Base-by-base conservation (phyloP, 1,140 invertebrate species). In the Drosophila carrolli region DNA sequence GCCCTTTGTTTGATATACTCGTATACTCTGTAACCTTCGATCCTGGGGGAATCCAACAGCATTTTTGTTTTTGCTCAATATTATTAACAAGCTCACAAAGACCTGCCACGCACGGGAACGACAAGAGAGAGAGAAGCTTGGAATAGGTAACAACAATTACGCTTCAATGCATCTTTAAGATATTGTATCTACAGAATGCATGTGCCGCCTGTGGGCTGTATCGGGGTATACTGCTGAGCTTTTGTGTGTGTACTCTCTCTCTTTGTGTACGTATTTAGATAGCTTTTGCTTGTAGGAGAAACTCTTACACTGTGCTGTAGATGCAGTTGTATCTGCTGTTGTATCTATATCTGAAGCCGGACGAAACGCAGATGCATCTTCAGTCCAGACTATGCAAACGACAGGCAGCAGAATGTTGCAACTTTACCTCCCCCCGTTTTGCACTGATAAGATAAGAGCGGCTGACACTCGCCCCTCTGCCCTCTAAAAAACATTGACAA, bases 161-260 rank as follows among this genome's bases (percentile, higher is more conserved):
- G 79, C 83, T 89, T 88, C 56, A 88, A 82, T 88, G 84, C 84
- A 86, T 78, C 61, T 60, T 73, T 76, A 88, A 89, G 84, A 88
- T 88, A 83, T 80, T 75, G 78, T 86, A 86, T 79, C 75, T 86
- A 68, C 32, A 44, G 66, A 57, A 68, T 77, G 47, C 63, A 56
- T 77, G 74, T 77, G 51, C 51, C 44, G 67, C 50, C 67, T 48
- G 67, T 71, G 75, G 56, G 48, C 40, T 60, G 50, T 62, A 44
- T 68, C 37, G 78, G 35, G 58, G 47, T 58, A 32, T 32, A 32
- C 23, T 75, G 43, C 46, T 23, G 16, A 41, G 67, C 72, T 76
- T 67, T 67, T 68, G 61, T 65, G 43, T 60, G 51, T 48, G 16
- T 40, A 29, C 46, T 46, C 68, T 32, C 41, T 53, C 23, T 46